Percentiles rank a stretch among this genome's conserved stretches.
phyloP scores from a whole-genome alignment of 2,113 vertebrate species.

The Arenaria interpres region DNA sequence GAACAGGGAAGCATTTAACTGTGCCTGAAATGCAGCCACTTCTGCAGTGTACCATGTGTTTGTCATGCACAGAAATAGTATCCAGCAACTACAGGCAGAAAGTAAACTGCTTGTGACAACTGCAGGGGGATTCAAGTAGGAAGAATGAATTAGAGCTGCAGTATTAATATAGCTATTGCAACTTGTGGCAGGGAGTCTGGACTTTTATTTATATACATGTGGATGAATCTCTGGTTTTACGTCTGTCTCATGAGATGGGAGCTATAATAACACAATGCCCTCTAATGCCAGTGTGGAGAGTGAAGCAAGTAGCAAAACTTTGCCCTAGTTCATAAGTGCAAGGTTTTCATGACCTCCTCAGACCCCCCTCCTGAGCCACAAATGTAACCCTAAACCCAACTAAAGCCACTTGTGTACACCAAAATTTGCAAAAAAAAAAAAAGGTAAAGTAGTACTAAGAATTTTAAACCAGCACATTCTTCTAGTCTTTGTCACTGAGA shows the following conservation, averaged over 20 bases:
- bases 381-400: not conserved
- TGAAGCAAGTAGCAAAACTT: not conserved
- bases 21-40: not conserved
- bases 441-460: not conserved
- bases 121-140: not conserved
- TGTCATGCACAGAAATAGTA: not conserved
- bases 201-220: not conserved
- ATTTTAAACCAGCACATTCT: not conserved
- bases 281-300: not conserved
- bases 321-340: not conserved
- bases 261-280: not conserved
- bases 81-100: not conserved
- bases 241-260: not conserved
- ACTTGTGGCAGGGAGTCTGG: not conserved
- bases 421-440: not conserved
- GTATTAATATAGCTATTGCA: not conserved
- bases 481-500: slow-evolving; percentile 27
- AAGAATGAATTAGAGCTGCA: not conserved
- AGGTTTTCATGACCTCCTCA: not conserved
- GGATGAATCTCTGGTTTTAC: not conserved
- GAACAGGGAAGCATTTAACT: not conserved
- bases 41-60: not conserved
- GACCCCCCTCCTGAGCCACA: not conserved
- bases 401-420: not conserved
- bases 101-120: not conserved